Percentiles rank a stretch among this genome's conserved stretches.
phyloP scores from a whole-genome alignment of 2,797 vertebrate species.

The Gymnopithys bicolor region DNA sequence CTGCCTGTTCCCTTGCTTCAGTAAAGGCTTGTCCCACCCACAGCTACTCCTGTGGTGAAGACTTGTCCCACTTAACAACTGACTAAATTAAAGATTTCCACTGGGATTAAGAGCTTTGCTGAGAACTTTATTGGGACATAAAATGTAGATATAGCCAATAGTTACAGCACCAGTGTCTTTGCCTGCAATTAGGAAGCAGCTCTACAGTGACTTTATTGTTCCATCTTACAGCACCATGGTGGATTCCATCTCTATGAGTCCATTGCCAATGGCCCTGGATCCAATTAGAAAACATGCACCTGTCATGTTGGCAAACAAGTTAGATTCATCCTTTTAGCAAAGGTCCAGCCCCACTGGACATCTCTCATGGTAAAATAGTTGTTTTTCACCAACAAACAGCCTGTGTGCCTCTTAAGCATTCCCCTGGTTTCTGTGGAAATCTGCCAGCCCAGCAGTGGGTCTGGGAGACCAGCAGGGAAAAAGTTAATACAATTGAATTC shows the following conservation, averaged over 20 bases:
- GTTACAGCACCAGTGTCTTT: background rate
- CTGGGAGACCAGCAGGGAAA: constrained; percentile 56
- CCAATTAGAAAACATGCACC: background rate
- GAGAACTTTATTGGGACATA: background rate
- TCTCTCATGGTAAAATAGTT: background rate
- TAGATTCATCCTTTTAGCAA: background rate
- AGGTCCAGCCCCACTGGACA: background rate
- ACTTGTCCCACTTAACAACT: background rate
- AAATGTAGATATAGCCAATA: background rate
- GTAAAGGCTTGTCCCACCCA: background rate
- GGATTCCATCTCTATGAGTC: background rate
- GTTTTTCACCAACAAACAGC: background rate
- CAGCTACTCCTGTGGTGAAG: background rate
- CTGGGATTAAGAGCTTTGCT: background rate
- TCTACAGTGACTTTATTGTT: background rate
- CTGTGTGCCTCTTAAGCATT: background rate
- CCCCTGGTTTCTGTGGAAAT: constrained; percentile 22
- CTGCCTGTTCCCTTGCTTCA: background rate
- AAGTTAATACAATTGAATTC: constrained; percentile 60
- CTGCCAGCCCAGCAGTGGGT: constrained; percentile 47
- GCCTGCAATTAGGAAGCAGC: background rate
- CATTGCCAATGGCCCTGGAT: background rate
- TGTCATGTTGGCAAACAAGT: background rate
- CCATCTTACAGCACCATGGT: background rate
- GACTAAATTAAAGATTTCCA: background rate